Evolutionary conservation across 2,888 invertebrate species (phyloP).

Genomic region (Taphrorychus bicolor): DNA sequence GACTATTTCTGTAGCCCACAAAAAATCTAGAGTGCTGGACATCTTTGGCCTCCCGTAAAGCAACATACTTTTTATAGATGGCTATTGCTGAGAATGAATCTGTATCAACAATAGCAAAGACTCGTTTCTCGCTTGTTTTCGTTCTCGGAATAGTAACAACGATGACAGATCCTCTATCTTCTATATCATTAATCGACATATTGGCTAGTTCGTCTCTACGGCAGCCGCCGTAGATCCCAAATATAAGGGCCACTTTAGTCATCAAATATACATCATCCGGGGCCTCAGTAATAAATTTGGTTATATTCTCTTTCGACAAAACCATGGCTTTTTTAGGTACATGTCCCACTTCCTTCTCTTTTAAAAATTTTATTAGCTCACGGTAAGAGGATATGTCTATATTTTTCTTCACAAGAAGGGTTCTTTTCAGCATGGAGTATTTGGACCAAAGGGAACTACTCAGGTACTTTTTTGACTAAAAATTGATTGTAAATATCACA

Average conservation of each 20-base stretch:
- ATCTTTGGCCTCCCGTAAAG: not conserved
- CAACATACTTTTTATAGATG: not conserved
- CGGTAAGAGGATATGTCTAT: not conserved
- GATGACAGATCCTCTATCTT: not conserved
- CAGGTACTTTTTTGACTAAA: too few relatives aligned
- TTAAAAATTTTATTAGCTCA: not conserved
- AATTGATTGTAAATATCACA: too few relatives aligned
- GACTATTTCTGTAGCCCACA: not conserved
- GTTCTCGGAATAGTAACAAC: not conserved
- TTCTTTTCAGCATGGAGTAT: not conserved
- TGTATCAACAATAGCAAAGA: not conserved
- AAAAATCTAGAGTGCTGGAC: not conserved
- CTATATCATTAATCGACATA: not conserved
- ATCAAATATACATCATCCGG: not conserved
- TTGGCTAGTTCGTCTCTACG: not conserved
- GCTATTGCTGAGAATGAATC: not conserved
- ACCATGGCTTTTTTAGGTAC: not conserved
- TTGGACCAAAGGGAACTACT: not conserved
- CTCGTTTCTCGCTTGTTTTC: not conserved
- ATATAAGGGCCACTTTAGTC: not conserved
- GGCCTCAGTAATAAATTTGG: not conserved
- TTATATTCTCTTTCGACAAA: not conserved
- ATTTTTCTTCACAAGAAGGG: not conserved
- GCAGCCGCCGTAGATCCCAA: not conserved
- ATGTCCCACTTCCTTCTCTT: not conserved